Evolutionary conservation across 2,888 invertebrate genomes (phyloP).

Genomic region (Odontothrips loti): DNA sequence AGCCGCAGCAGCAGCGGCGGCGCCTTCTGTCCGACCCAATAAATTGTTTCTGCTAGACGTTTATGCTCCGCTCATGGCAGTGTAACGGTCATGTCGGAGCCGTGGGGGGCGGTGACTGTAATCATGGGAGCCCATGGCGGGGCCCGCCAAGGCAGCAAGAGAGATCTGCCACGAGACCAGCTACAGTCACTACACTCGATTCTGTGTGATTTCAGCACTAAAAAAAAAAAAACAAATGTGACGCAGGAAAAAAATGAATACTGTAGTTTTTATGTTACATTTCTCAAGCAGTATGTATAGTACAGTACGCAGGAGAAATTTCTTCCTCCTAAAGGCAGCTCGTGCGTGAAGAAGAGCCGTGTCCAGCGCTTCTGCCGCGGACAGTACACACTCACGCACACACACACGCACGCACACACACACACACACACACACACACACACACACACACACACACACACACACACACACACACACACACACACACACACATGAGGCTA

Average conservation of each 20-base stretch:
- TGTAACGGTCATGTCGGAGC: background rate
- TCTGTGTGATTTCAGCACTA: too few relatives aligned
- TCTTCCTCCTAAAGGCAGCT: background rate
- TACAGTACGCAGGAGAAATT: background rate
- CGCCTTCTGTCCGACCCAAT: too few relatives aligned
- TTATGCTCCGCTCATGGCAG: background rate
- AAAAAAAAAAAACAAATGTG: too few relatives aligned
- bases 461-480: background rate
- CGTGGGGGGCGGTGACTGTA: background rate
- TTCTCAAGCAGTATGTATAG: too few relatives aligned
- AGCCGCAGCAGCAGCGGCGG: too few relatives aligned
- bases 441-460: background rate
- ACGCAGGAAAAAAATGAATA: too few relatives aligned
- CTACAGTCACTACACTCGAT: too few relatives aligned
- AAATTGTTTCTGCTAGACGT: too few relatives aligned
- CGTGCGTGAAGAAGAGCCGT: slow-evolving; percentile 12
- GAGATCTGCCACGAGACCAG: too few relatives aligned
- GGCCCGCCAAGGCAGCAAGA: too few relatives aligned
- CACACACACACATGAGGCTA: background rate
- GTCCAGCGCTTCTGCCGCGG: too few relatives aligned
- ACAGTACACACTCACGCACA: background rate
- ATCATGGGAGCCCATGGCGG: background rate
- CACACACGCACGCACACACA: background rate
- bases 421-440: background rate
- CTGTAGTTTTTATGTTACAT: too few relatives aligned